These are phyloP conservation scores for Orchestes rusci DNA, from an alignment of 2,888 invertebrate genomes.

Conservation along the genomic window DNA sequence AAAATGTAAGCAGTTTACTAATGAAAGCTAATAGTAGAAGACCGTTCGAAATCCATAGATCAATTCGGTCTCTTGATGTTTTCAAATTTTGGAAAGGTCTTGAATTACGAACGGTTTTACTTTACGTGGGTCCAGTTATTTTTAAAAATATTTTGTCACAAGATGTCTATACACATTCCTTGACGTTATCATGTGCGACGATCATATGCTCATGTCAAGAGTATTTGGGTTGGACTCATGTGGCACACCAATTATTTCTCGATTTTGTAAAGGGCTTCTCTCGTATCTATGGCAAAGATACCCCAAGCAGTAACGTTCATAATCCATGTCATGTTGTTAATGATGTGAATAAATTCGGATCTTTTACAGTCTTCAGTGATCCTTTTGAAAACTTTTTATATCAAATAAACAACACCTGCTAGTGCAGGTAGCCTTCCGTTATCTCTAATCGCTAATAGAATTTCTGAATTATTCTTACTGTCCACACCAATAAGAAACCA, in stretches of 20 bases:
- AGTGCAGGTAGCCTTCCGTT: too few species aligned
- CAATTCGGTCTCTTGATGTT: conserved; percentile 5
- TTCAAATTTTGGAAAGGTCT: conserved; percentile 10
- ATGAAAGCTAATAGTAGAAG: conserved; percentile 1
- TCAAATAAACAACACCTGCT: not conserved
- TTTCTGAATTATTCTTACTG: not conserved
- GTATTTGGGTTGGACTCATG: conserved; percentile 3
- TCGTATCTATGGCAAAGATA: conserved; percentile 5
- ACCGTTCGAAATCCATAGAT: conserved; percentile 2
- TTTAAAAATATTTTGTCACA: conserved; percentile 5
- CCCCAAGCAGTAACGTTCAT: conserved; percentile 8
- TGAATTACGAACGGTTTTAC: conserved; percentile 4
- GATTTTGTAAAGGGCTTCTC: not conserved
- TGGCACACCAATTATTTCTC: conserved; percentile 3
- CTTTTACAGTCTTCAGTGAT: not conserved
- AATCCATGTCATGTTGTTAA: conserved; percentile 8
- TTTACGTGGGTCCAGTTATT: conserved; percentile 8
- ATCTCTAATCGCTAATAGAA: not conserved
- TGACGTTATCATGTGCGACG: conserved; percentile 6
- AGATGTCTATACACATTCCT: conserved; percentile 6
- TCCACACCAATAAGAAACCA: not conserved
- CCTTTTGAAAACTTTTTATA: not conserved
- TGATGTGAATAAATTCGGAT: conserved; percentile 1
- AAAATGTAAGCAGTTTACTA: not conserved
- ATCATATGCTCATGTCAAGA: conserved; percentile 5